Percentiles rank a stretch among this genome's conserved stretches.
Evolutionary conservation across 2,797 vertebrate genomes (phyloP).

Genomic region (Myotis myotis): DNA sequence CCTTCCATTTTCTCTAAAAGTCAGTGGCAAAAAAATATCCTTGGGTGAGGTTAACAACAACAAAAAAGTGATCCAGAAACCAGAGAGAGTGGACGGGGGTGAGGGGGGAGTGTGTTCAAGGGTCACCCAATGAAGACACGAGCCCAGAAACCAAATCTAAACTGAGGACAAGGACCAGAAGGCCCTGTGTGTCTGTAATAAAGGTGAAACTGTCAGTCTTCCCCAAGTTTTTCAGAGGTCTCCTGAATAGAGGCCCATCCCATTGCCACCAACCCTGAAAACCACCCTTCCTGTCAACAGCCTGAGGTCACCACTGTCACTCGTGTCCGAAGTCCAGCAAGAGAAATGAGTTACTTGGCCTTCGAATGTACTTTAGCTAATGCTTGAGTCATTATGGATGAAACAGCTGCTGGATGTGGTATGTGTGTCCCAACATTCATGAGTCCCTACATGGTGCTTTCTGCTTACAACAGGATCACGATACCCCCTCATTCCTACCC

Average conservation of each 20-base stretch:
- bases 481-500: neutral
- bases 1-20: neutral
- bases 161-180: neutral
- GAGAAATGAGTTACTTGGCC: constrained; percentile 57
- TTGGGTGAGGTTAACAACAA: neutral
- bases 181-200: neutral
- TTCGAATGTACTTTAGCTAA: constrained; percentile 36
- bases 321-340: constrained; percentile 52
- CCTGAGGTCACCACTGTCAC: constrained; percentile 44
- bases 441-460: neutral
- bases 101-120: neutral
- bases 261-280: neutral
- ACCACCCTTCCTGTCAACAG: constrained; percentile 1
- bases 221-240: neutral
- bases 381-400: constrained; percentile 49
- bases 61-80: neutral
- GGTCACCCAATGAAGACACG: neutral
- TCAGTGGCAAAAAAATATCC: no score
- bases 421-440: neutral
- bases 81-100: neutral
- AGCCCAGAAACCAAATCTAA: neutral
- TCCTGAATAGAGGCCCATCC: neutral
- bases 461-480: neutral
- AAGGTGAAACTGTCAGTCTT: neutral
- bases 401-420: neutral